Evolutionary conservation across 1,140 invertebrate genomes (phyloP), one percentile per base, ranked within the genome.

Genomic region (Platyscapa corneri): DNA sequence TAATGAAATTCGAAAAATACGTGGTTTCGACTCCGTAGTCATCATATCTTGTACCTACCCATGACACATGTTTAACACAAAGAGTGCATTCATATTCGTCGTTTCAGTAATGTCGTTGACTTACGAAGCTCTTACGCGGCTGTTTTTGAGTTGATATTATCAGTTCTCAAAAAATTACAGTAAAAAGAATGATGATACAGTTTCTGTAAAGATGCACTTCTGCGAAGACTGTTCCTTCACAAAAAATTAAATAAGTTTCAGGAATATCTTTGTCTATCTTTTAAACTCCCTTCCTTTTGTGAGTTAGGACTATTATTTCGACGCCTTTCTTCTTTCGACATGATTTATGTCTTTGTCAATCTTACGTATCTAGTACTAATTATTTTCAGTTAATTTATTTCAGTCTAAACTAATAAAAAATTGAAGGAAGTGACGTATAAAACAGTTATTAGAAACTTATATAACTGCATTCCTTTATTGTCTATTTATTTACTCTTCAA

Each of bases 71-170:
- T 74, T 85, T 6, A 64, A n/a, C 46, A 80, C 77, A 80, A 80
- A 42, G 83, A 80, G 77, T 80, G 83, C 83, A 85, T 80, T 80
- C 83, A 80, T 53, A 60, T 79, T 72, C 39, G 82, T 67, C 39
- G 53, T 67, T 78, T 78, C 67, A 27, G 34, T 75, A 70, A 83
- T 60, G 42, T 37, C 64, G 60, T 8, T 37, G 18, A 42, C 74
- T 53, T 64, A 74, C 76, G 16, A 79, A 14, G 16, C 76, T 84
- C 82, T 84, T 64, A 78, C 82, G 82, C 53, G 60, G 23, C 27
- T 6, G 56, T 2, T 16, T 18, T 56, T 79, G 30, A 32, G 30
- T 30, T 30, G 30, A 18, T 34, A 14, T 10, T 34, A 18, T 6
- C n/a, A n/a, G 23, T 18, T 27, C 56, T 0, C 3, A 42, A 49